A percentile compares a stretch with the other conserved stretches of the same genome.
phyloP scores from a whole-genome alignment of 1,140 invertebrate genomes.

The Euglossa dilemma region DNA sequence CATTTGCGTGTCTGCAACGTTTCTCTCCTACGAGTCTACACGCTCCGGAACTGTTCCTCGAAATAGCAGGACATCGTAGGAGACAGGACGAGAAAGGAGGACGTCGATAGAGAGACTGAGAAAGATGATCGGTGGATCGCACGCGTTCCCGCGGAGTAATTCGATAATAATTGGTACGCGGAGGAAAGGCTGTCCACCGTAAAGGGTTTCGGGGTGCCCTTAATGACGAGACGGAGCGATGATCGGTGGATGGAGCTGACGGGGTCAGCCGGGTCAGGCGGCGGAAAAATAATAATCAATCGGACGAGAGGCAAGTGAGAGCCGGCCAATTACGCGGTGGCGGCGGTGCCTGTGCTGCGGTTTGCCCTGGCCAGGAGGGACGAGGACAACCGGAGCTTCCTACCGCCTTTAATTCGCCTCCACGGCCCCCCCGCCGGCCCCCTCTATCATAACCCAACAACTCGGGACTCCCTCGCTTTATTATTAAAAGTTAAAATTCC shows the following conservation, averaged over 20 bases:
- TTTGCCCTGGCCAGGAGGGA: conserved; percentile 63
- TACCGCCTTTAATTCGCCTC: conserved; percentile 70
- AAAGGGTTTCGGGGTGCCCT: neutral
- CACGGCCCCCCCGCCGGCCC: conserved; percentile 41
- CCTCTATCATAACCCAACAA: conserved; percentile 75
- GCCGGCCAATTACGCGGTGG: conserved; percentile 78
- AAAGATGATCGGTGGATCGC: too few relatives aligned
- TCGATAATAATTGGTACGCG: conserved; percentile 8
- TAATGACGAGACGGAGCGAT: conserved; percentile 55
- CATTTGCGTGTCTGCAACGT: neutral
- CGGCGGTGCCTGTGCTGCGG: conserved; percentile 80
- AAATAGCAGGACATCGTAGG: too few relatives aligned
- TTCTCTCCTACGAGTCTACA: neutral
- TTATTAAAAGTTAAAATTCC: conserved; percentile 81
- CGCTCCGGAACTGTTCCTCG: too few relatives aligned
- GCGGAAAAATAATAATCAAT: conserved; percentile 78
- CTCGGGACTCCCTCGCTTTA: conserved; percentile 79
- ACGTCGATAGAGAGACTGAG: too few relatives aligned
- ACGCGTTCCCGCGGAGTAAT: conserved; percentile 21
- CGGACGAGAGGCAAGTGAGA: conserved; percentile 70
- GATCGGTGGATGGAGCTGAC: conserved; percentile 12
- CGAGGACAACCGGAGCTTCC: conserved; percentile 57
- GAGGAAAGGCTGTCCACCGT: conserved; percentile 27
- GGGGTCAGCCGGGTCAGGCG: conserved; percentile 67
- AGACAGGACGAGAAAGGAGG: too few relatives aligned